These are phyloP conservation scores for Amniataba percoides DNA, from an alignment of 2,797 vertebrate genomes.

Conservation along the genomic window DNA sequence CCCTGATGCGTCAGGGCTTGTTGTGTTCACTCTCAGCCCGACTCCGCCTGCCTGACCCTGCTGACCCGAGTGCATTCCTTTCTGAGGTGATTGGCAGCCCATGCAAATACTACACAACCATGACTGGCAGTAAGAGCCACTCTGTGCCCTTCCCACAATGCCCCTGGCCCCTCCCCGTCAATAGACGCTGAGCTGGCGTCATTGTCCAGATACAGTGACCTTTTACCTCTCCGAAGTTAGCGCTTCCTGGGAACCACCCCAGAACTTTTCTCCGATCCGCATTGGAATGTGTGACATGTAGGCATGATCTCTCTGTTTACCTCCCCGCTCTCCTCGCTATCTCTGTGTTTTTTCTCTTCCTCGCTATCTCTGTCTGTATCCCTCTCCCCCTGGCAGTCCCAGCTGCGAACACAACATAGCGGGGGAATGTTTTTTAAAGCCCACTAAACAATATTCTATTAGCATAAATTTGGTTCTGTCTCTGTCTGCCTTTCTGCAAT, in stretches of 20 bases:
- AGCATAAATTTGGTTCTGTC: slow-evolving; percentile 83
- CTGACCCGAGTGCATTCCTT: slow-evolving; percentile 87
- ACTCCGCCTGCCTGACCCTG: slow-evolving; percentile 83
- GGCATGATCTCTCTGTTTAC: slow-evolving; percentile 80
- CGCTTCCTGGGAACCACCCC: slow-evolving; percentile 85
- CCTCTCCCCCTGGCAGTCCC: slow-evolving; percentile 77
- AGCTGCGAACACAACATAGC: slow-evolving; percentile 71
- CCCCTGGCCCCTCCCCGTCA: slow-evolving; percentile 88
- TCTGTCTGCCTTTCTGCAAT: slow-evolving; percentile 69
- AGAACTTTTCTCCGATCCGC: slow-evolving; percentile 84
- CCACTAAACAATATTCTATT: slow-evolving; percentile 86
- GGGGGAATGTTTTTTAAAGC: slow-evolving; percentile 69
- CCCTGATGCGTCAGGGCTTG: slow-evolving; percentile 80
- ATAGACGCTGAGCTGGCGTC: slow-evolving; percentile 88
- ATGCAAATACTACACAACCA: slow-evolving; percentile 84
- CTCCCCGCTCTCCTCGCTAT: slow-evolving; percentile 67
- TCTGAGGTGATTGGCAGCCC: slow-evolving; percentile 88
- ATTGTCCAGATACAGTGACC: slow-evolving; percentile 90
- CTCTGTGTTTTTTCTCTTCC: slow-evolving; percentile 57
- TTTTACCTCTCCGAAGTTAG: slow-evolving; percentile 86
- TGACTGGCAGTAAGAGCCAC: slow-evolving; percentile 88
- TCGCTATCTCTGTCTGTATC: slow-evolving; percentile 71
- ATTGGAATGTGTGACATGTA: slow-evolving; percentile 87
- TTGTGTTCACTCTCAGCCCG: slow-evolving; percentile 83
- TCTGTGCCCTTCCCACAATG: slow-evolving; percentile 88